Conservation (phyloP, 2,888 invertebrate species). For the Syrista parreyssii region DNA sequence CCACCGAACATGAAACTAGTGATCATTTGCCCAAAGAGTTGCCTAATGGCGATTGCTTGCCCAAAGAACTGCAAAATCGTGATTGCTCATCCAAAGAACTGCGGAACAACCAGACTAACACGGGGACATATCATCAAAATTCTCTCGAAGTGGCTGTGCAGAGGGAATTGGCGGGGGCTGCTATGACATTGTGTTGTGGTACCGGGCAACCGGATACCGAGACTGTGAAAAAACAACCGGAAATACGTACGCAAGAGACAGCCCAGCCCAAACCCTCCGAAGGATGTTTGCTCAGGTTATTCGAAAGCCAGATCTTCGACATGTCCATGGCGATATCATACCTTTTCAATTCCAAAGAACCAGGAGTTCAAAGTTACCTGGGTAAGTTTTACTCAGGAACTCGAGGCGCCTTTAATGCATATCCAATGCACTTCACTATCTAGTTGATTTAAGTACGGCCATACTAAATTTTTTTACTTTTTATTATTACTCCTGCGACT, state of each 20-base stretch:
- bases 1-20: slow-evolving; percentile 11
- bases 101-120: slow-evolving; percentile 32
- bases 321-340: slow-evolving; percentile 99
- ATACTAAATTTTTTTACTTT: neutral
- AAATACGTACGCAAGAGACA: slow-evolving; percentile 62
- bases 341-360: slow-evolving; percentile 97
- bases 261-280: slow-evolving; percentile 67
- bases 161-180: slow-evolving; percentile 57
- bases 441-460: neutral
- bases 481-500: neutral
- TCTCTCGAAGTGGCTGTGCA: slow-evolving; percentile 46
- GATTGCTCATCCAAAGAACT: slow-evolving; percentile 40
- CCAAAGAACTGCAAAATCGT: slow-evolving; percentile 32
- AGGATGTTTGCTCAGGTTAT: slow-evolving; percentile 85
- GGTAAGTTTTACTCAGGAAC: slow-evolving; percentile 68
- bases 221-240: slow-evolving; percentile 48
- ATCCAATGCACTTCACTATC: neutral
- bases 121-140: slow-evolving; percentile 25
- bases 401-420: neutral
- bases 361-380: slow-evolving; percentile 96
- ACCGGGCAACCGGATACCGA: slow-evolving; percentile 46
- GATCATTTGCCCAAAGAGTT: slow-evolving; percentile 28
- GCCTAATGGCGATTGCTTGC: slow-evolving; percentile 26
- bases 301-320: slow-evolving; percentile 97
- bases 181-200: slow-evolving; percentile 62